Evolutionary conservation across 2,797 vertebrate genomes (phyloP), one percentile per base, ranked within the genome.

Genomic region (Poeciliopsis presidionis): DNA sequence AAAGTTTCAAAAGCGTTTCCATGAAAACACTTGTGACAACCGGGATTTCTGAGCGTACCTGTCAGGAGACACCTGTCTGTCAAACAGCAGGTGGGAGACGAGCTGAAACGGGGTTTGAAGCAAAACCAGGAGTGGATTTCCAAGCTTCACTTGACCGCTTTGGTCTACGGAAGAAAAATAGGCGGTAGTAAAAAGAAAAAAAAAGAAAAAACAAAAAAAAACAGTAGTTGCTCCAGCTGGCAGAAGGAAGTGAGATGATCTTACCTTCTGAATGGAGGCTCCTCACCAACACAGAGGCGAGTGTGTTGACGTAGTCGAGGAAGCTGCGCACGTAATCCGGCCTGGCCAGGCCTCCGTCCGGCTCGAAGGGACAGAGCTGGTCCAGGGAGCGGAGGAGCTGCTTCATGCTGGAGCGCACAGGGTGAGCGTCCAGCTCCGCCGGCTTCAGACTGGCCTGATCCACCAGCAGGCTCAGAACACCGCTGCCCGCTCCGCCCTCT

Each of bases 101-200:
- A 99, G 94, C 84, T 98, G 97, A 77, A 95, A 95, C 1, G 98
- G 97, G 20, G 96, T 91, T 88, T 99, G 97, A 72, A 97, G 96
- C 81, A 99, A 89, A 67, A 99, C 92, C 86, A 99, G 93, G 78
- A 99, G 96, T 25, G 98, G 97, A 89, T 99, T 99, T 78, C 96
- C 97, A 33, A 98, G 91, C 87, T 96, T 99, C 82, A 97, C 93
- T 33, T 96, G 95, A 65, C 87, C 70, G 81, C 82, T 86, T 2
- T 89, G 91, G 92, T 97, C 98, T 99, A 81, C n/a, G 18, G 20
- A 78, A 88, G 43, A 74, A 81, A 82, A 41, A 76, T 2, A 30
- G 67, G 65, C 22, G 2, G 41, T 28, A 28, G 2, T 46, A 7
- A 78, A 43, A 70, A 30, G 81, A 18, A 33, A 33, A 2, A 33